phyloP scores from a whole-genome alignment of 2,797 vertebrate genomes.

The Mycteria americana region DNA sequence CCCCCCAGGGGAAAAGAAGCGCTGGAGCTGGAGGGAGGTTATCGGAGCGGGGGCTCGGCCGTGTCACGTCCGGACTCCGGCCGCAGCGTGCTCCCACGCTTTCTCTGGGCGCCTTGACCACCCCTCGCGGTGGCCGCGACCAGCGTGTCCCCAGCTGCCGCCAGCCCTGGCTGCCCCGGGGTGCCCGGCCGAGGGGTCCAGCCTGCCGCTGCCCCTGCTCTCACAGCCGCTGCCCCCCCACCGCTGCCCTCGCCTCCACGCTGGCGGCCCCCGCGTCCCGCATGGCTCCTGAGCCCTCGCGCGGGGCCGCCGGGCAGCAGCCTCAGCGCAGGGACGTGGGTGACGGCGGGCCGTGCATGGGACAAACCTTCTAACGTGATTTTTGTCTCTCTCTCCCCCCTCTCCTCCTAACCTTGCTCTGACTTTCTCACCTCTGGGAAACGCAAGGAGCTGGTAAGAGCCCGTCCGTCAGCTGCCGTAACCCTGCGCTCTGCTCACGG shows the following conservation, averaged over 20 bases:
- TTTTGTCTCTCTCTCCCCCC: constrained; percentile 75
- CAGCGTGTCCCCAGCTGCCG: too few relatives aligned
- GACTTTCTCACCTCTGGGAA: constrained; percentile 87
- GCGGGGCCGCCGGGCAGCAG: neutral
- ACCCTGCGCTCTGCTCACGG: neutral
- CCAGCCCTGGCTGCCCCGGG: neutral
- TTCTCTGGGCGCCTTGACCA: neutral
- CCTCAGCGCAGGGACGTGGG: neutral
- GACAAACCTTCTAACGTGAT: constrained; percentile 76
- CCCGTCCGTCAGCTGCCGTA: neutral
- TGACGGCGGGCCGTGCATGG: constrained; percentile 72
- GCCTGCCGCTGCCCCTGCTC: neutral
- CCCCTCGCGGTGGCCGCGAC: accelerated
- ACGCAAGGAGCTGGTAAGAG: constrained; percentile 98
- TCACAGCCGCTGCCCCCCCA: neutral
- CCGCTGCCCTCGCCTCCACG: neutral
- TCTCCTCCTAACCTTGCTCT: constrained; percentile 72
- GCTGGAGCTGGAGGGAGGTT: neutral
- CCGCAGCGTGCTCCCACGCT: neutral
- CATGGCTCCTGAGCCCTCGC: neutral
- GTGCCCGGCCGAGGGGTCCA: neutral
- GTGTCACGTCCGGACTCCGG: neutral
- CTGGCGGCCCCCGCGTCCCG: neutral
- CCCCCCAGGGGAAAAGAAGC: neutral
- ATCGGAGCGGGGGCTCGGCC: neutral